Evolutionary conservation across 2,797 vertebrate genomes (phyloP).

Genomic region (Chromobotia macracanthus): DNA sequence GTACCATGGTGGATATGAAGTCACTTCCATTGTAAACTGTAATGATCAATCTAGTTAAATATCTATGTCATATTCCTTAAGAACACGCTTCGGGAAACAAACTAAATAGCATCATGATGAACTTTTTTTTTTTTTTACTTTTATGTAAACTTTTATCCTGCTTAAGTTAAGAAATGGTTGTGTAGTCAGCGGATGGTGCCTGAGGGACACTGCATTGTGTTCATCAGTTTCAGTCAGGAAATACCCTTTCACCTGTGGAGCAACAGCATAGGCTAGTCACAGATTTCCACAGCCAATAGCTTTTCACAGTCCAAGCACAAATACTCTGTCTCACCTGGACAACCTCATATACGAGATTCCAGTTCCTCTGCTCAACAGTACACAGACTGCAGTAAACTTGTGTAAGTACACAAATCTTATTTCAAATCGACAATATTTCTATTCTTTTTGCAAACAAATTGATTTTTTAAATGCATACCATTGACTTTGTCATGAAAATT

Average conservation of each 20-base stretch:
- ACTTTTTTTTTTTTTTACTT: background rate
- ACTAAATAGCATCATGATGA: background rate
- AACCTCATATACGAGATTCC: slow-evolving; percentile 56
- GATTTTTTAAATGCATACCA: background rate
- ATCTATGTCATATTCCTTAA: background rate
- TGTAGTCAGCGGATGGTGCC: slow-evolving; percentile 8
- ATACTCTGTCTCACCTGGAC: slow-evolving; percentile 67
- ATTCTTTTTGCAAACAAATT: background rate
- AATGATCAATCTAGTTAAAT: background rate
- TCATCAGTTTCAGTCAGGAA: slow-evolving; percentile 43
- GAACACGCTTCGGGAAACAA: background rate
- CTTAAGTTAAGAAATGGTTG: background rate
- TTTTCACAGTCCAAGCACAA: slow-evolving; percentile 42
- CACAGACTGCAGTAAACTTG: slow-evolving; percentile 23
- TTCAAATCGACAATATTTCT: background rate
- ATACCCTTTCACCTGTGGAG: slow-evolving; percentile 59
- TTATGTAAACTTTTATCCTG: background rate
- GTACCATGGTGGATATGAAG: slow-evolving; percentile 34
- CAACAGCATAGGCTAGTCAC: slow-evolving; percentile 59
- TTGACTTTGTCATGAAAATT: background rate
- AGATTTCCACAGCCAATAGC: slow-evolving; percentile 22
- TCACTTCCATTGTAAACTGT: slow-evolving; percentile 5
- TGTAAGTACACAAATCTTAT: slow-evolving; percentile 63
- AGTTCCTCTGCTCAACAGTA: slow-evolving; percentile 50
- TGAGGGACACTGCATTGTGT: slow-evolving; percentile 19